phyloP scores from a whole-genome alignment of 2,113 vertebrate species.

The Struthidea cinerea region DNA sequence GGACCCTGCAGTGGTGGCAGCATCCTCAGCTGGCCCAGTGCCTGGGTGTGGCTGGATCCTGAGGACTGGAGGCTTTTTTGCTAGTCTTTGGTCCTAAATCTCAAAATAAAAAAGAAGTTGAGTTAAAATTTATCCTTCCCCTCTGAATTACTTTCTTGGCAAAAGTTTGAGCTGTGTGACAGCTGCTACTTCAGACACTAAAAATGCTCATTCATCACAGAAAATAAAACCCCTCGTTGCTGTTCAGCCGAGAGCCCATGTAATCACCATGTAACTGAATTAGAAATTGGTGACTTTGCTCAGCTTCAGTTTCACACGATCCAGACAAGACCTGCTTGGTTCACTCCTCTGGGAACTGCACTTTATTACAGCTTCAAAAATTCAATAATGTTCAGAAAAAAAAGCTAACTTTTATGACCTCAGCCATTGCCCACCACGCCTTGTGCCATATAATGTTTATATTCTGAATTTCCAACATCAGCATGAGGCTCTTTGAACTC shows the following conservation, averaged over 20 bases:
- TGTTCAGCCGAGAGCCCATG: conserved; percentile 6
- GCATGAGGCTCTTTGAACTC: neutral
- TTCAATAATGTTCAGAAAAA: neutral
- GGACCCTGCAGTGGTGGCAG: neutral
- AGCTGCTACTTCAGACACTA: conserved; percentile 36
- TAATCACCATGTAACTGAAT: conserved; percentile 71
- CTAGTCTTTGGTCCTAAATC: neutral
- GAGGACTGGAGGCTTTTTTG: fast-evolving
- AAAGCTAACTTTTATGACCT: neutral
- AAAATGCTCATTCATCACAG: conserved; percentile 17
- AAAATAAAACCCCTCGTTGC: conserved; percentile 10
- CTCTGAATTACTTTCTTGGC: neutral
- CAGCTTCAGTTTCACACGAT: conserved; percentile 56
- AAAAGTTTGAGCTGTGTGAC: neutral
- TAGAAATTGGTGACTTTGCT: conserved; percentile 57
- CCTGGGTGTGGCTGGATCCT: neutral
- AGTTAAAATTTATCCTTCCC: neutral
- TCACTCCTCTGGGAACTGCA: neutral
- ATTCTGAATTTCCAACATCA: neutral
- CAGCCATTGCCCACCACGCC: neutral
- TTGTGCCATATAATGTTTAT: neutral
- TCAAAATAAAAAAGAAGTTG: neutral
- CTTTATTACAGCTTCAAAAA: conserved; percentile 19
- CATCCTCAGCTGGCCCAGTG: neutral
- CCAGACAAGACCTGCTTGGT: conserved; percentile 34